phyloP scores from a whole-genome alignment of 2,113 vertebrate genomes.

The Hemichromis elongatus region DNA sequence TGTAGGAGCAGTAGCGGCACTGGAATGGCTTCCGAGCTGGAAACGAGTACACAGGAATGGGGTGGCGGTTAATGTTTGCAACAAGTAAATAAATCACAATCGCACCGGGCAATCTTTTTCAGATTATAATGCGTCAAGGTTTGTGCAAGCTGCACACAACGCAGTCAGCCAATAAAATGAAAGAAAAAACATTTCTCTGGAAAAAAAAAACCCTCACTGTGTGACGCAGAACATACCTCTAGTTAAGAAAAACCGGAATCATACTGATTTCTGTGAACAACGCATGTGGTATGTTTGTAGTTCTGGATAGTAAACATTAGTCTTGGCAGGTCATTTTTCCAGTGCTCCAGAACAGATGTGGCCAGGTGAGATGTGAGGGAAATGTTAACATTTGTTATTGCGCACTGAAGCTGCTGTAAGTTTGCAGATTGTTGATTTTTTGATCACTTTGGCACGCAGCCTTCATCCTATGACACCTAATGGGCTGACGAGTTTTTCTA shows the following conservation, averaged over 20 bases:
- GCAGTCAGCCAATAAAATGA: neutral
- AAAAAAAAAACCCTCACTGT: neutral
- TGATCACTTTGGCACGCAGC: neutral
- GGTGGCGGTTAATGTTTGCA: neutral
- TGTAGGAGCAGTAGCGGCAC: constrained; percentile 92
- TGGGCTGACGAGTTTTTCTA: neutral
- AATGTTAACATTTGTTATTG: neutral
- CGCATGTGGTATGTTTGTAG: neutral
- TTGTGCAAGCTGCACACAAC: neutral
- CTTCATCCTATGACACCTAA: neutral
- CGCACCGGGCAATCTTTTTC: neutral
- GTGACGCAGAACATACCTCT: neutral
- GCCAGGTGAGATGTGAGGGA: neutral
- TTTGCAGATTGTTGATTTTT: neutral
- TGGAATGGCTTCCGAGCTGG: constrained; percentile 90
- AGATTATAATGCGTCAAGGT: neutral
- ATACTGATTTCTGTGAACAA: neutral
- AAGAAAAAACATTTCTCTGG: neutral
- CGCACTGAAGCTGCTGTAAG: neutral
- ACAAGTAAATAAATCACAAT: neutral
- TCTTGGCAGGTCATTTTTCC: neutral
- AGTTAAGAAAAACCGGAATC: neutral
- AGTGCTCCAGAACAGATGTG: constrained; percentile 3
- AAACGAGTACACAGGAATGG: constrained; percentile 3
- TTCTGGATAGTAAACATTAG: neutral